Conservation (phyloP, 2,888 invertebrate species). For the Diaphora mendica region DNA sequence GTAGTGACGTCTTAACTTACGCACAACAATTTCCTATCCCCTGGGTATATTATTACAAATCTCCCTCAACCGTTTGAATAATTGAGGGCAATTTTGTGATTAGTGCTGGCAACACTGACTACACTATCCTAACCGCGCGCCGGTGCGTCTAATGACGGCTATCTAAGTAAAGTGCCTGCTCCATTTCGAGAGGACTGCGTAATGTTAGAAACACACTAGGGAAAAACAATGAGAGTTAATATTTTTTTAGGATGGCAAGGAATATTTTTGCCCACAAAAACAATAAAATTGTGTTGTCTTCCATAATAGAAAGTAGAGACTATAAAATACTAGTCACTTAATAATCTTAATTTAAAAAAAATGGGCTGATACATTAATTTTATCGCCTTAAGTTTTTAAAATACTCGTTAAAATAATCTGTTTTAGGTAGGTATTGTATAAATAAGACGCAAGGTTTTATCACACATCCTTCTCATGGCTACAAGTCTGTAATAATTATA, state of each 20-base stretch:
- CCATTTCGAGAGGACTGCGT: conserved; percentile 40
- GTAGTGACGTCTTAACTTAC: not conserved
- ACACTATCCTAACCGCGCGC: conserved; percentile 46
- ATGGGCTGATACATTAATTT: not conserved
- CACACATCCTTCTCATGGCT: too few relatives aligned
- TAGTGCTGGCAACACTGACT: conserved; percentile 46
- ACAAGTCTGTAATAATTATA: too few relatives aligned
- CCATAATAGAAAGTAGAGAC: not conserved
- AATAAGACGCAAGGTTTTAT: too few relatives aligned
- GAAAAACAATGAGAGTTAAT: conserved; percentile 1
- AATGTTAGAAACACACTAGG: conserved; percentile 42
- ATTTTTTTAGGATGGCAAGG: not conserved
- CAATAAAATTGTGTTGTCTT: not conserved
- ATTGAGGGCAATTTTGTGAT: conserved; percentile 53
- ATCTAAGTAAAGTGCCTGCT: conserved; percentile 48
- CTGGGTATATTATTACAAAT: conserved; percentile 45
- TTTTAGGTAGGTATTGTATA: not conserved
- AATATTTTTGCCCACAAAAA: not conserved
- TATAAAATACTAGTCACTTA: not conserved
- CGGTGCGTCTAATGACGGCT: conserved; percentile 47
- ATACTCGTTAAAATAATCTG: not conserved
- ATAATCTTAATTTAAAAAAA: not conserved
- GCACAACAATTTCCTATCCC: conserved; percentile 18
- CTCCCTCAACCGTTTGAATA: conserved; percentile 44
- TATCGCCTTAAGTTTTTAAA: not conserved